Evolutionary conservation across 2,113 vertebrate genomes (phyloP).

Genomic region (Corythaeola cristata): DNA sequence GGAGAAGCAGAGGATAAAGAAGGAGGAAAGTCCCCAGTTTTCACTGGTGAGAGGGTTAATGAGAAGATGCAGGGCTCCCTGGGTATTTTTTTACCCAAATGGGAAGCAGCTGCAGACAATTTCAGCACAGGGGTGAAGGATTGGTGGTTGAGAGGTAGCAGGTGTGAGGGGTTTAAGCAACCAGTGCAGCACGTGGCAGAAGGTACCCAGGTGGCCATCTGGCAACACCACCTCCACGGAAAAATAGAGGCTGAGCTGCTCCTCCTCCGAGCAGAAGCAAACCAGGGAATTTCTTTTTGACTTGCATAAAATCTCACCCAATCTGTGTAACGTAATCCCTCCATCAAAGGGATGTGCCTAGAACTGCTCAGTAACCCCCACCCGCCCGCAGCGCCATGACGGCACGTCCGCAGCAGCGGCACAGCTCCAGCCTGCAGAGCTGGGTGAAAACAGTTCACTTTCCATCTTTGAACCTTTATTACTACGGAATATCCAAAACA

Average conservation of each 20-base stretch:
- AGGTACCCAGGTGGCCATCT: neutral
- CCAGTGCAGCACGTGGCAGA: neutral
- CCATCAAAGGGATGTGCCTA: neutral
- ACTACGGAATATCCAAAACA: conserved; percentile 67
- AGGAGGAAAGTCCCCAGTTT: rapidly evolving
- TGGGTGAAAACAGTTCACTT: neutral
- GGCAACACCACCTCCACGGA: rapidly evolving
- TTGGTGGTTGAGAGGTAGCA: neutral
- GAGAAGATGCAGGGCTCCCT: neutral
- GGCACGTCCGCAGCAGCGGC: neutral
- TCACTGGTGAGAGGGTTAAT: neutral
- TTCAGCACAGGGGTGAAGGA: neutral
- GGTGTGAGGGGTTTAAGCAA: neutral
- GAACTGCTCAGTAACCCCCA: neutral
- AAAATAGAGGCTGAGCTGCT: neutral
- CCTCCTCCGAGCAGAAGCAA: rapidly evolving
- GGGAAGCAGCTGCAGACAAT: neutral
- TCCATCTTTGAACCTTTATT: conserved; percentile 72
- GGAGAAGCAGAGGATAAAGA: neutral
- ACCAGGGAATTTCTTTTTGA: neutral
- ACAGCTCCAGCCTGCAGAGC: neutral
- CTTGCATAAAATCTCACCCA: neutral
- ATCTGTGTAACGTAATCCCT: rapidly evolving
- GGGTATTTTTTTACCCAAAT: neutral
- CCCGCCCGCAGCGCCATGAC: neutral